Conservation (phyloP, 2,113 vertebrate species). For the Gnathonemus echidnorhynchus region DNA sequence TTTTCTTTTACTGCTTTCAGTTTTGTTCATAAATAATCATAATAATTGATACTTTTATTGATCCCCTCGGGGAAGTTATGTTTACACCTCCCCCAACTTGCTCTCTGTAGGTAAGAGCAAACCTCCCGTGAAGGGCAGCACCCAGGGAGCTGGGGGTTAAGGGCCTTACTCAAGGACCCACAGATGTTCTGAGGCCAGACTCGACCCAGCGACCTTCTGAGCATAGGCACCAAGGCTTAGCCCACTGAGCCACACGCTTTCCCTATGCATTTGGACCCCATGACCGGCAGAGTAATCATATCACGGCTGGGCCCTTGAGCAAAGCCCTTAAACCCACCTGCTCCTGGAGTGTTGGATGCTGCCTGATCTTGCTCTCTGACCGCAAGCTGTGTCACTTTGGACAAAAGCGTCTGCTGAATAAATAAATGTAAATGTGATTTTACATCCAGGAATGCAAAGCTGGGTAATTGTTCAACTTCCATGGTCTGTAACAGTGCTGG, state of each 20-base stretch:
- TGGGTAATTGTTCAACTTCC: background rate
- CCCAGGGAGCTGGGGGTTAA: no score
- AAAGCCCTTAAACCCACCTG: background rate
- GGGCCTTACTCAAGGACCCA: no score
- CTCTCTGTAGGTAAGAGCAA: no score
- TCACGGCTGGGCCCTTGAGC: background rate
- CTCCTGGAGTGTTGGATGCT: background rate
- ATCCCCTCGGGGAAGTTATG: no score
- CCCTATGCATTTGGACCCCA: background rate
- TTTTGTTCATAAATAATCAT: background rate
- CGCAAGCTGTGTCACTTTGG: background rate
- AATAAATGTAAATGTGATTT: background rate
- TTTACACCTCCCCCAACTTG: no score
- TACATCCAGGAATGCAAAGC: background rate
- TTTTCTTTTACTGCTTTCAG: background rate
- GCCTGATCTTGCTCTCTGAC: background rate
- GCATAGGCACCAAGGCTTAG: no score
- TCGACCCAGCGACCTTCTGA: no score
- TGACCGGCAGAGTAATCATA: background rate
- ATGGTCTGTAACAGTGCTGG: conserved; percentile 4
- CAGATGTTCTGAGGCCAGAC: no score
- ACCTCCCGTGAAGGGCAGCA: no score
- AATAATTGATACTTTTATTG: no score
- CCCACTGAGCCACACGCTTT: no score
- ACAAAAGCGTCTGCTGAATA: background rate